Evolutionary conservation across 2,888 invertebrate species (phyloP), one percentile per base, ranked within the genome.

Genomic region (Agrochola lychnidis): DNA sequence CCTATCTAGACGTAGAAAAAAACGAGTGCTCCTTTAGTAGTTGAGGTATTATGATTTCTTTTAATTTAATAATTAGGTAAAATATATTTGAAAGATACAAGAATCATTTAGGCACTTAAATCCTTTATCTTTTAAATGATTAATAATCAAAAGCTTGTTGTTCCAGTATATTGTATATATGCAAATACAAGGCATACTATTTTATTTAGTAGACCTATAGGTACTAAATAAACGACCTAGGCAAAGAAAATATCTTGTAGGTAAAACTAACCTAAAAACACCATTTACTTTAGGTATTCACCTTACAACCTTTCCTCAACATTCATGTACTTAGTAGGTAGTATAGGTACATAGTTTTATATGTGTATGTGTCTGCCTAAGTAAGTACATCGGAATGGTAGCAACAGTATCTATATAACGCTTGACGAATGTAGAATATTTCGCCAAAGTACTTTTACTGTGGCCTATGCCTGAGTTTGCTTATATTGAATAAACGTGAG

Each of bases 401-500:
- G 89, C 90, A 83, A 80, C 81, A 70, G 81, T 86, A 88, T 45
- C 45, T 36, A 36, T 36, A 36, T 14, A 85, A 51, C 92, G 89
- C 92, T 94, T 95, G 94, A 95, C 95, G 94, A 96, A 96, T 95
- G 95, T 93, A 93, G 93, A 95, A 95, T 95, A 96, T 96, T 95
- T 94, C 91, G 93, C 90, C 90, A 93, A 94, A 95, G 94, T 94
- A 95, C 95, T 95, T 94, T 94, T 94, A 94, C 94, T 92, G 93
- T 93, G 93, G 94, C 94, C 94, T 94, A 94, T 94, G 94, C 91
- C 92, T 94, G 93, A 96, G 96, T 96, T 96, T 96, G 96, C 96
- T 96, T 96, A 96, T 96, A 96, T 96, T 96, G 96, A 96, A 96
- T 96, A 96, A 96, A 96, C 96, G 96, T 96, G 96, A 96, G 96